Percentiles rank a stretch among this genome's conserved stretches.
phyloP scores from a whole-genome alignment of 2,113 vertebrate species.

The Chinchilla lanigera region DNA sequence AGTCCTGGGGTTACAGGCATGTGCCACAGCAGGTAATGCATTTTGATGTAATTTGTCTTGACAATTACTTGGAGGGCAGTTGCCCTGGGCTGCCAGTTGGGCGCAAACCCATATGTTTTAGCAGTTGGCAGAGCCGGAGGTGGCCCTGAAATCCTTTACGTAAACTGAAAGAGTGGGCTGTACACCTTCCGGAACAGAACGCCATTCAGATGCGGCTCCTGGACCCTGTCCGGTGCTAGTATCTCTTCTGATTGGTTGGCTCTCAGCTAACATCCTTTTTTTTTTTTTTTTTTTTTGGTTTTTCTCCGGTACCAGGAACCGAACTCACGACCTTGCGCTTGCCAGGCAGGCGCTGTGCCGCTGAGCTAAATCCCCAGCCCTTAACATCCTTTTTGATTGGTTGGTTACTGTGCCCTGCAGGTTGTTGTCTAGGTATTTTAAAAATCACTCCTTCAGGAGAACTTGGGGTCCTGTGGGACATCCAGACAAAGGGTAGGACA shows the following conservation, averaged over 20 bases:
- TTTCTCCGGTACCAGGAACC: too few species aligned
- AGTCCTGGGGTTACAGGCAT: neutral
- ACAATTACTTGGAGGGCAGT: slow-evolving; percentile 49
- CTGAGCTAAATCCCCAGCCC: too few species aligned
- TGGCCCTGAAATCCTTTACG: slow-evolving; percentile 19
- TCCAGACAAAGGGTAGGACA: neutral
- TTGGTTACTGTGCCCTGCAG: too few species aligned
- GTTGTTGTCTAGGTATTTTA: neutral
- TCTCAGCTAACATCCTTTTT: neutral
- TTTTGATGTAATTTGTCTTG: slow-evolving; percentile 70
- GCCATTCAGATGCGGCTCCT: neutral
- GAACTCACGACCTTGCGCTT: too few species aligned
- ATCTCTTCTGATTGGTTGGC: neutral
- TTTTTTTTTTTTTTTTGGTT: too few species aligned
- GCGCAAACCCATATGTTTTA: slow-evolving; percentile 63
- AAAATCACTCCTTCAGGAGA: neutral
- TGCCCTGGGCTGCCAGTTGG: neutral
- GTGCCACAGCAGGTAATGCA: neutral
- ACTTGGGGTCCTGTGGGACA: neutral
- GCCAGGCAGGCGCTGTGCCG: too few species aligned
- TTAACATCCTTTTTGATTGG: neutral
- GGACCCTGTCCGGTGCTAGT: neutral
- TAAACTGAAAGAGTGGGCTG: neutral
- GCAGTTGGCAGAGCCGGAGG: slow-evolving; percentile 74
- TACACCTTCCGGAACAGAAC: neutral